Conservation (phyloP, 1,140 invertebrate genomes). For the Glomeris maerens region DNA sequence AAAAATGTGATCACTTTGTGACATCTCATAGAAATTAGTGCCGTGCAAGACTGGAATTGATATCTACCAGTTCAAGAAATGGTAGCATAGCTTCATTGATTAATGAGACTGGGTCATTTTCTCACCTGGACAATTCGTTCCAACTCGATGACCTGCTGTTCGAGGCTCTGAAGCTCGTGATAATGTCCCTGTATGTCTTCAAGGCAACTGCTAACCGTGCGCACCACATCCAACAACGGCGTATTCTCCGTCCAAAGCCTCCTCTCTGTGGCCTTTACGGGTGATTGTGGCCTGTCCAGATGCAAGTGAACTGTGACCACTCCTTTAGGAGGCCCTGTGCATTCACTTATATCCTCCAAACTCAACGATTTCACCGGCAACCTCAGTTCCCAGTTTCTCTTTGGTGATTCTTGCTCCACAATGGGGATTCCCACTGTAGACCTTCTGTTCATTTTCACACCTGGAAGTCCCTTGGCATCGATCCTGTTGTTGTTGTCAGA, state of each 20-base stretch:
- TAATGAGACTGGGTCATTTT: slow-evolving; percentile 14
- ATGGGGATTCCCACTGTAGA: too few species aligned
- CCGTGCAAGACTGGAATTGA: not conserved
- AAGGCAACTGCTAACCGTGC: slow-evolving; percentile 21
- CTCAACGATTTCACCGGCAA: too few species aligned
- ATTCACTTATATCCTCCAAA: too few species aligned
- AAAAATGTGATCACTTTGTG: not conserved
- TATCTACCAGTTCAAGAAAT: not conserved
- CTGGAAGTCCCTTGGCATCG: too few species aligned
- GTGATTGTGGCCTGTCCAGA: slow-evolving; percentile 13
- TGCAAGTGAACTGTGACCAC: slow-evolving; percentile 9
- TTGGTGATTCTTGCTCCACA: too few species aligned
- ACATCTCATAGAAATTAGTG: not conserved
- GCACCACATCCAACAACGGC: slow-evolving; percentile 17
- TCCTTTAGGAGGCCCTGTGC: too few species aligned
- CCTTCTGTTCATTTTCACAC: too few species aligned
- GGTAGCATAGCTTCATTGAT: not conserved
- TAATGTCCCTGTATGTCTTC: slow-evolving; percentile 38
- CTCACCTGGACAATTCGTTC: slow-evolving; percentile 31
- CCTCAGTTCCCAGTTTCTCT: too few species aligned
- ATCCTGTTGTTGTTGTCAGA: too few species aligned
- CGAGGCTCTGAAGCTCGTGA: slow-evolving; percentile 31
- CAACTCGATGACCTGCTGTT: slow-evolving; percentile 29
- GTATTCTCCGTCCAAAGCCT: slow-evolving; percentile 7
- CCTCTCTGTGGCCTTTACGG: slow-evolving; percentile 13